These are phyloP conservation scores for Sarcophaga peregrina DNA, from an alignment of 1,140 invertebrate genomes.

Conservation along the genomic window DNA sequence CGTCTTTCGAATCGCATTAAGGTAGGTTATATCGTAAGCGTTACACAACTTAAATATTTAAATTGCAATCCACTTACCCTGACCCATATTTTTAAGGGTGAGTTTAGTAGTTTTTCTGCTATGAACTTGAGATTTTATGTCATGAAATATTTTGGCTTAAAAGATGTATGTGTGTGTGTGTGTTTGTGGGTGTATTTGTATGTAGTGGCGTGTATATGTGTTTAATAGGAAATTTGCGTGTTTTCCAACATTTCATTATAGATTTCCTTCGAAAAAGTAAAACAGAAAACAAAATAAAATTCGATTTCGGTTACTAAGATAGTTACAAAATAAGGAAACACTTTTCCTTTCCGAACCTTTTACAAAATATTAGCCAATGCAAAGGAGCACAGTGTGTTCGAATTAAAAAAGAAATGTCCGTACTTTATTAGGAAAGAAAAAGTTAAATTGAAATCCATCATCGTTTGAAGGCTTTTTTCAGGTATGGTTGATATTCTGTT, in stretches of 20 bases:
- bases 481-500: too few relatives aligned
- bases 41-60: background rate
- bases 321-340: background rate
- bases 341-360: too few relatives aligned
- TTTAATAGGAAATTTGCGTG: conserved; percentile 43
- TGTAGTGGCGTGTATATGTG: conserved; percentile 3
- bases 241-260: conserved; percentile 9
- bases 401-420: too few relatives aligned
- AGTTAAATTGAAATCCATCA: too few relatives aligned
- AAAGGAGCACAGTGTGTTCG: too few relatives aligned
- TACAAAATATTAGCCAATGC: too few relatives aligned
- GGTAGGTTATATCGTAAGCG: conserved; percentile 68
- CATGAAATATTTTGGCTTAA: too few relatives aligned
- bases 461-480: too few relatives aligned
- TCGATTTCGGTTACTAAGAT: conserved; percentile 5
- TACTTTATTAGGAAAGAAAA: too few relatives aligned
- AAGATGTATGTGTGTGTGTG: too few relatives aligned
- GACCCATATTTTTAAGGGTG: conserved; percentile 16
- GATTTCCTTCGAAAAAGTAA: background rate
- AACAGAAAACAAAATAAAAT: background rate
- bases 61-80: background rate
- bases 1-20: conserved; percentile 95
- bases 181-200: background rate
- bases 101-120: background rate
- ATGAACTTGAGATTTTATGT: background rate